Evolutionary conservation across 2,113 vertebrate species (phyloP).

Genomic region (Gavia stellata): DNA sequence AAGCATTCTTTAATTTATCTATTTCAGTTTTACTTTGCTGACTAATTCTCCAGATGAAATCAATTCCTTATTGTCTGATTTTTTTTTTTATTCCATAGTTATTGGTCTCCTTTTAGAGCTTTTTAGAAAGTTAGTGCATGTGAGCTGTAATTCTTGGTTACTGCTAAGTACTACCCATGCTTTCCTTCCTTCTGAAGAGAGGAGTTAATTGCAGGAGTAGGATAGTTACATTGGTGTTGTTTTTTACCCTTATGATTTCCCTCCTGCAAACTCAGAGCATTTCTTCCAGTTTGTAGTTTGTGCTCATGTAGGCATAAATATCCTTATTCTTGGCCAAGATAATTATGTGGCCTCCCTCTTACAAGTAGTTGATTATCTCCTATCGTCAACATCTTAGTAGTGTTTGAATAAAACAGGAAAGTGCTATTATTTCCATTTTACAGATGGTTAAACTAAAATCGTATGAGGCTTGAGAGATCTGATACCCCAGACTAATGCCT

Average conservation of each 20-base stretch:
- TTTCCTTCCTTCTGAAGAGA: neutral
- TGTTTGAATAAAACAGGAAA: neutral
- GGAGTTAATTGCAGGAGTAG: neutral
- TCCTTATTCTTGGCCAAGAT: neutral
- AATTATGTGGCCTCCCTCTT: neutral
- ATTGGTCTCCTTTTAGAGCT: neutral
- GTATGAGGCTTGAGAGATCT: neutral
- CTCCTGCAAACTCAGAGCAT: neutral
- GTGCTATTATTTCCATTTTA: neutral
- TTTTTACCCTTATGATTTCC: neutral
- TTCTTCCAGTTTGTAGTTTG: neutral
- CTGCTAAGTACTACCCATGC: neutral
- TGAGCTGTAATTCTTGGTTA: neutral
- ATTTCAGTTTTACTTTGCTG: neutral
- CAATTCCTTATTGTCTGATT: neutral
- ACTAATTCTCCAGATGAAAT: neutral
- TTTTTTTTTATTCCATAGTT: neutral
- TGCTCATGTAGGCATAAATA: neutral
- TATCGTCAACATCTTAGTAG: neutral
- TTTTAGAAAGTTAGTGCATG: neutral
- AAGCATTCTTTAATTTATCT: neutral
- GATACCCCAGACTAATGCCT: neutral
- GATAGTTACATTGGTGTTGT: neutral
- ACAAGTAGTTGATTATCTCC: neutral
- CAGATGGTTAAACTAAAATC: neutral